Evolutionary conservation across 2,888 invertebrate species (phyloP), one percentile per base, ranked within the genome.

Genomic region (Pristionchus arcanus): DNA sequence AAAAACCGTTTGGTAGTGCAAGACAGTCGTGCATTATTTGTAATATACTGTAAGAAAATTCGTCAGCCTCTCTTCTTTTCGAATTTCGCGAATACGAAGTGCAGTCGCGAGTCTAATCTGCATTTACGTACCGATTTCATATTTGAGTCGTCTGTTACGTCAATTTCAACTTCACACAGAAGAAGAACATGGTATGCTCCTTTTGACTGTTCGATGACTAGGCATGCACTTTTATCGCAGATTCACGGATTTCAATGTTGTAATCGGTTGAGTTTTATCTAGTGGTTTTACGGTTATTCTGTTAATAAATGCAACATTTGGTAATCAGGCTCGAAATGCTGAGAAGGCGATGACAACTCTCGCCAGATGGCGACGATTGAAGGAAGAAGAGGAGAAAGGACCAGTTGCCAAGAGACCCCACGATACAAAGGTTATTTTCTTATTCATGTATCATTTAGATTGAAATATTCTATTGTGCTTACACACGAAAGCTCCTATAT

Each of bases 271-370:
- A 59, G 59, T 13, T 59, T 59, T 59, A 21, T 25, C 59, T 25
- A 25, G 19, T 28, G 66, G 25, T 66, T 66, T 66, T 59, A 59
- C 19, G 59, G 66, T 66, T 66, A 25, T 28, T n/a, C 28, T n/a
- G 25, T 66, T 25, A n/a, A 66, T n/a, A 66, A 66, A n/a, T 28
- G 13, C 13, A n/a, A 66, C 13, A 25, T n/a, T 66, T 4, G 28
- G 2, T 2, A 42, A 21, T 81, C 88, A 93, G 98, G 98, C 98
- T n/a, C 96, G 98, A 95, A 98, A 98, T 97, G 98, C 98, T 92
- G 98, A 98, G 95, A 98, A 98, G 95, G 98, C 98, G 68, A 98
- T 98, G 99, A 99, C 99, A 55, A 98, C 99, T 0, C 96, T 99
- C 93, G 99, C 99, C 92, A 97, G 99, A 92, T 99, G 99, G 99